Conservation (phyloP, 2,888 invertebrate genomes). For the Rhodophaea formosa region DNA sequence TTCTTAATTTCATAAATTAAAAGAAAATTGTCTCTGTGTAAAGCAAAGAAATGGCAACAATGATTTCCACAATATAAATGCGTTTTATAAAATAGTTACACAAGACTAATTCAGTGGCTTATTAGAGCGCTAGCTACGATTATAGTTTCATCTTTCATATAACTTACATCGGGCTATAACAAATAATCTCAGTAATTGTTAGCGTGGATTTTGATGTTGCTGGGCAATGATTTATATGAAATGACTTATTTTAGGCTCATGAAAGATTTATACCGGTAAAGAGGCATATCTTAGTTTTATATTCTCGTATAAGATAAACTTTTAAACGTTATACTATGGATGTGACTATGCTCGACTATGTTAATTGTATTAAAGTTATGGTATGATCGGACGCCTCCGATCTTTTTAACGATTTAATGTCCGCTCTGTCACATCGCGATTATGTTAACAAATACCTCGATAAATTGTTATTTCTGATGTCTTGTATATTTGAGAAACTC, state of each 20-base stretch:
- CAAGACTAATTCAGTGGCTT: background rate
- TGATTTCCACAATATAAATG: background rate
- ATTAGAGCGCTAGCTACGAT: background rate
- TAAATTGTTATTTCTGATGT: constrained; percentile 24
- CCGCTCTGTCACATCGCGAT: constrained; percentile 19
- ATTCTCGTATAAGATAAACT: constrained; percentile 11
- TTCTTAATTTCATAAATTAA: background rate
- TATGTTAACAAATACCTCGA: constrained; percentile 28
- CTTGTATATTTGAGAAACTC: constrained; percentile 22
- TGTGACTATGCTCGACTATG: constrained; percentile 4
- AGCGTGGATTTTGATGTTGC: background rate
- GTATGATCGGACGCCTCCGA: background rate
- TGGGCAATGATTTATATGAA: background rate
- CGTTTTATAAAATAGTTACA: background rate
- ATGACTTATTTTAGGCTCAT: background rate
- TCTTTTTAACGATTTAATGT: background rate
- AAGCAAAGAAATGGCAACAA: background rate
- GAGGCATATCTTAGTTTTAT: constrained; percentile 18
- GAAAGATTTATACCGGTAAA: constrained; percentile 19
- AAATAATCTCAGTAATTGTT: background rate
- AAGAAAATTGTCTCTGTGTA: background rate
- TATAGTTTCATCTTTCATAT: background rate
- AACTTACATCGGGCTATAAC: background rate
- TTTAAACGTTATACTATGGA: constrained; percentile 5
- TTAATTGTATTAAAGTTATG: background rate